Evolutionary conservation across 1,140 invertebrate species (phyloP).

Genomic region (Dinoponera quadriceps): DNA sequence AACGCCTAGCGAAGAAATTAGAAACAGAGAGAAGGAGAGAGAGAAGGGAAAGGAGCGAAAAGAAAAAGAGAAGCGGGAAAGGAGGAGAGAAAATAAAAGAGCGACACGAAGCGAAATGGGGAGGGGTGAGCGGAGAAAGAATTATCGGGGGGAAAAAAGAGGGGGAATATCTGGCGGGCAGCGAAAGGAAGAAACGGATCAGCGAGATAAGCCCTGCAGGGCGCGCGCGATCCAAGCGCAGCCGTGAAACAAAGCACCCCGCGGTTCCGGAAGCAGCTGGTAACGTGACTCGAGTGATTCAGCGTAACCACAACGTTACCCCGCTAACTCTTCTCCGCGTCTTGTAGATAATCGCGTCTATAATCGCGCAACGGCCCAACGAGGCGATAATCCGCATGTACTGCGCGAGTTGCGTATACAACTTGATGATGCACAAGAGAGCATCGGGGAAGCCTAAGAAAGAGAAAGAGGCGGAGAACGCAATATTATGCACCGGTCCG

Average conservation of each 20-base stretch:
- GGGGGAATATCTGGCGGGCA: conserved; percentile 27
- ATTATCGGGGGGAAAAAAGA: conserved; percentile 39
- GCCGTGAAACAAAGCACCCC: conserved; percentile 57
- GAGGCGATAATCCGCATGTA: conserved; percentile 14
- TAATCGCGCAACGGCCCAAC: neutral
- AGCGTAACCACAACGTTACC: conserved; percentile 56
- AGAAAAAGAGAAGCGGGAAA: conserved; percentile 13
- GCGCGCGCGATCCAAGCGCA: conserved; percentile 49
- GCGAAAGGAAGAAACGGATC: conserved; percentile 53
- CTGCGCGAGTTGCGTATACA: neutral
- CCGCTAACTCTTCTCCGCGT: conserved; percentile 23
- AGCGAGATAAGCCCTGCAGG: conserved; percentile 51
- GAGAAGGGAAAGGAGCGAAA: neutral
- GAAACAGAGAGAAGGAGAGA: conserved; percentile 29
- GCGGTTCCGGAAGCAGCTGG: conserved; percentile 55
- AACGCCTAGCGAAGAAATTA: no score
- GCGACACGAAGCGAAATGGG: neutral
- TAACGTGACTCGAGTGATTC: conserved; percentile 61
- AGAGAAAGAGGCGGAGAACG: neutral
- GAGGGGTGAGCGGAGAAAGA: conserved; percentile 11
- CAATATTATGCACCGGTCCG: neutral
- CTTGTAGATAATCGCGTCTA: neutral
- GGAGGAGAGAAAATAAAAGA: conserved; percentile 9
- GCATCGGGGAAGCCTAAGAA: neutral
- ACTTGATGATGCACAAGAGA: conserved; percentile 32